Evolutionary conservation across 2,113 vertebrate species (phyloP), one percentile per base, ranked within the genome.

Genomic region (Hypomesus transpacificus): DNA sequence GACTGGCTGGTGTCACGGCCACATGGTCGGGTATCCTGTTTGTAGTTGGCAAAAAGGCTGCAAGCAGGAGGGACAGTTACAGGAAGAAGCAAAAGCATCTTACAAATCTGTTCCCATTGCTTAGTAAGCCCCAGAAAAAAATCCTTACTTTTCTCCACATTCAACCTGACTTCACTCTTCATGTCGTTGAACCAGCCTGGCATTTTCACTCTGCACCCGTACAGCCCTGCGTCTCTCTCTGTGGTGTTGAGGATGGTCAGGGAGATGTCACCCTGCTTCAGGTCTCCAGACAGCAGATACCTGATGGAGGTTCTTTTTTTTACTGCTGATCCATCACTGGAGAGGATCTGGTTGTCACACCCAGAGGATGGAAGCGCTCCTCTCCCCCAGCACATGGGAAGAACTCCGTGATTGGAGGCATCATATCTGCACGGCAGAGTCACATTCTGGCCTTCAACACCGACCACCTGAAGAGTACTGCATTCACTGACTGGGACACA

Each of bases 391-490:
- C 83, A 85, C 59, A 79, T 79, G 1, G 61, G 6, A 46, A 65
- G 63, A 68, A 58, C 56, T 7, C 80, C 80, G 57, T 81, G 56
- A 62, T 70, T 39, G 9, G 8, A 1, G 1, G 46, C 31, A 52
- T 81, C 7, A 59, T 85, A 85, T 26, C 20, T 73, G 67, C 83
- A 83, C 8, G 72, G 72, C 56, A 85, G 77, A 59, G 70, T 83
- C 34, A 81, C 60, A 18, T 65, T 59, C 9, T 81, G 59, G 18
- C 83, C 83, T 11, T 57, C 70, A 31, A 62, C 22, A 51, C 64
- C 68, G 17, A 46, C 22, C 1, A 85, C 65, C 14, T 24, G 34
- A 1, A 14, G 24, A 21, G 7, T 9, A 8, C 39, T 53, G 52
- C 79, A 74, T 64, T 56, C 31, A 61, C 69, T 60, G 26, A 70